Evolutionary conservation across 2,888 invertebrate genomes (phyloP).

Genomic region (Caenorhabditis angaria): DNA sequence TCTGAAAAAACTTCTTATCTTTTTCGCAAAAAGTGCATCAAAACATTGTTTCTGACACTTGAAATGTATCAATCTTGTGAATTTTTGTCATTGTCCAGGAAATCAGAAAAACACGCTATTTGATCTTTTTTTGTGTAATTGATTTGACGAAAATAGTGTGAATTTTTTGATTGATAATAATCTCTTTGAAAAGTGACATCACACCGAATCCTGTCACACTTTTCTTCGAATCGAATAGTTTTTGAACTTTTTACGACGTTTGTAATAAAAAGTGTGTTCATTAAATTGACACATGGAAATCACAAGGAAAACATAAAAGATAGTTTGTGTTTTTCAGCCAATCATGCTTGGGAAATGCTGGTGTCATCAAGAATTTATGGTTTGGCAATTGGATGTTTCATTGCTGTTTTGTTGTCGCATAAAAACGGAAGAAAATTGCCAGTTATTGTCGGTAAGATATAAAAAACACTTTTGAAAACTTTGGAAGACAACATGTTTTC

Average conservation of each 20-base stretch:
- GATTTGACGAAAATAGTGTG: too few species aligned
- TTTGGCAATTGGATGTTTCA: slow-evolving; percentile 64
- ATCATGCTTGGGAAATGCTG: slow-evolving; percentile 63
- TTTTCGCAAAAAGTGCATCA: too few species aligned
- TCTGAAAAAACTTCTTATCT: too few species aligned
- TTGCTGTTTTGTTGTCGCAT: slow-evolving; percentile 56
- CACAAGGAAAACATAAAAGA: background rate
- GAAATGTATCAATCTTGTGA: too few species aligned
- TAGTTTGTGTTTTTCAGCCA: slow-evolving; percentile 48
- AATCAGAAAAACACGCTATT: too few species aligned
- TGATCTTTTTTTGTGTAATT: too few species aligned
- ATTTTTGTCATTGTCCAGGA: too few species aligned
- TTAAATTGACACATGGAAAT: background rate
- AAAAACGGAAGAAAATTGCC: slow-evolving; percentile 40
- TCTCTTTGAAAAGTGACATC: background rate
- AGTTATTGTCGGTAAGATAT: slow-evolving; percentile 35
- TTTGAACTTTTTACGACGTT: background rate
- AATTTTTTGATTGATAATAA: too few species aligned
- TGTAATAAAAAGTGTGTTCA: background rate
- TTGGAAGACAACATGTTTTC: too few species aligned
- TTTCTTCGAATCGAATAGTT: background rate
- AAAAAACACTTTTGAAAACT: background rate
- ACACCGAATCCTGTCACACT: background rate
- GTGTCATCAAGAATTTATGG: slow-evolving; percentile 65
- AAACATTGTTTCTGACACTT: too few species aligned